Base-by-base conservation (phyloP, 2,113 vertebrate species). In the Terrapene triunguis region DNA sequence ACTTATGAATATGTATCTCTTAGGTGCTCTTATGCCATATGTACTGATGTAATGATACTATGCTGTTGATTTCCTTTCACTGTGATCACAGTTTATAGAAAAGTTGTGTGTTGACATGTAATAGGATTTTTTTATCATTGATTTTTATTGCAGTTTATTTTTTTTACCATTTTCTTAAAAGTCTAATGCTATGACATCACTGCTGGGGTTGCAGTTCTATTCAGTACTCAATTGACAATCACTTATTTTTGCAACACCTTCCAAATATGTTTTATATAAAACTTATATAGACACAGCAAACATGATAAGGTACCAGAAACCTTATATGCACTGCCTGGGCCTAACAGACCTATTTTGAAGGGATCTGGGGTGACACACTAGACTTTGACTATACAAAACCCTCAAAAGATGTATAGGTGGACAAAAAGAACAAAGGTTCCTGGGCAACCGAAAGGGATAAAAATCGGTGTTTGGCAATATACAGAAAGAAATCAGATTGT, bases 181-280 rank as follows among this genome's bases (percentile, higher is more conserved):
- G 96, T 92, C 96, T 90, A 87, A 89, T 53, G 38, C 72, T 87
- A 88, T 81, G 91, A 97, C 90, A 93, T 94, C 38, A 86, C 87
- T 83, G 95, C 92, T 94, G 93, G 83, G 90, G 96, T 96, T 62
- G 92, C 97, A 90, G 95, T 97, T 96, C 95, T 95, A 90, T 97
- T 98, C 97, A 95, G 96, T 97, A 97, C 96, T 98, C 96, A 90
- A 94, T 97, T 97, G 92, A 96, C 89, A 97, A 89, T 96, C 7
- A 25, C 97, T 97, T 96, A 95, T 96, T 98, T 98, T 98, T 98
- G 96, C 97, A 97, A 96, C 92, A 80, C 96, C 93, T 97, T 94
- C 95, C 92, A 96, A 92, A 97, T 93, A 5, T 85, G 92, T 95
- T 98, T 96, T 85, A 92, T 96, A 89, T 94, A 90, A 90, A 96